Percentiles rank a stretch among this genome's conserved stretches.
Evolutionary conservation across 2,888 invertebrate genomes (phyloP).

Genomic region (Tiliacea aurago): DNA sequence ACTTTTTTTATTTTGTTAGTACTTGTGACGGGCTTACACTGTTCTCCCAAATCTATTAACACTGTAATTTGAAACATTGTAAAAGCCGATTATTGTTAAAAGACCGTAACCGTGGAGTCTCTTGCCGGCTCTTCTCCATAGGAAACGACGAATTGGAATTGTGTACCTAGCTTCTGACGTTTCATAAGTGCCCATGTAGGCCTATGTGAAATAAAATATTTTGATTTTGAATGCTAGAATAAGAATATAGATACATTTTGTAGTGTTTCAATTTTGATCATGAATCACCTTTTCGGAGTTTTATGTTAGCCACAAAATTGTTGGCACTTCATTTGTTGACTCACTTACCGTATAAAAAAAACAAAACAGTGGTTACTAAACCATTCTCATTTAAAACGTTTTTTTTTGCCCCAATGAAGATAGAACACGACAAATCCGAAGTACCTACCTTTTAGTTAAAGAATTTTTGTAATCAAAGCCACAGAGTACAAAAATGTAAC

Average conservation of each 20-base stretch:
- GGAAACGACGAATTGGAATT: too few relatives aligned
- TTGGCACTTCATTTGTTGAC: not conserved
- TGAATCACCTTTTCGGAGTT: not conserved
- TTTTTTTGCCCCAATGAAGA: slow-evolving; percentile 26
- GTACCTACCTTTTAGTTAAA: slow-evolving; percentile 4
- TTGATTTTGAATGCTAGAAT: too few relatives aligned
- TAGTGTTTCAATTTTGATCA: not conserved
- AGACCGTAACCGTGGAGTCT: too few relatives aligned
- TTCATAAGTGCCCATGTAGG: too few relatives aligned
- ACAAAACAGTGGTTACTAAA: slow-evolving; percentile 10
- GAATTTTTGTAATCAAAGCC: slow-evolving; percentile 34
- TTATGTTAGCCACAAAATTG: not conserved
- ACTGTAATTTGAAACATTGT: too few relatives aligned
- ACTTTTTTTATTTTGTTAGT: too few relatives aligned
- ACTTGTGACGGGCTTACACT: too few relatives aligned
- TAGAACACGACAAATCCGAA: slow-evolving; percentile 36
- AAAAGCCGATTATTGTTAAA: too few relatives aligned
- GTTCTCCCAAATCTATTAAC: too few relatives aligned
- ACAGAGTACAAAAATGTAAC: slow-evolving; percentile 1
- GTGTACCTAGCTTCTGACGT: too few relatives aligned
- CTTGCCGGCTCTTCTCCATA: too few relatives aligned
- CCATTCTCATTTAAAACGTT: not conserved
- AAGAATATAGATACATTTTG: not conserved
- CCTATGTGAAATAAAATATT: too few relatives aligned
- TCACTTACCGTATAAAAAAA: not conserved